Percentiles rank a stretch among this genome's conserved stretches.
phyloP scores from a whole-genome alignment of 2,888 invertebrate genomes.

The Drosophila infuscata region DNA sequence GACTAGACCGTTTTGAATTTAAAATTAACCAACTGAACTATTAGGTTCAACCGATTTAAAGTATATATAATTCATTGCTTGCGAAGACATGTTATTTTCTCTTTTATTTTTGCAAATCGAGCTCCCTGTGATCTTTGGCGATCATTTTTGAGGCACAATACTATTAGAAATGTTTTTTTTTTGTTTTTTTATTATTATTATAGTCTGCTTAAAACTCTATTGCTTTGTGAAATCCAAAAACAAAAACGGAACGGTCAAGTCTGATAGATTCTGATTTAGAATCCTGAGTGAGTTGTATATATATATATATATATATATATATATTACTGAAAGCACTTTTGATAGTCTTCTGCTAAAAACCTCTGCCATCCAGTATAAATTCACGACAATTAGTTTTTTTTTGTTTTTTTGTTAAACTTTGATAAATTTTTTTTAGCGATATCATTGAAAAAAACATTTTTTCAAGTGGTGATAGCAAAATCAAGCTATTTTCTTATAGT shows the following conservation, averaged over 20 bases:
- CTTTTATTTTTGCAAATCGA: neutral
- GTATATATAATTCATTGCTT: constrained; percentile 1
- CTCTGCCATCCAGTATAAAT: constrained; percentile 18
- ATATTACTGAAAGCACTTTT: constrained; percentile 27
- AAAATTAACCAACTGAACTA: neutral
- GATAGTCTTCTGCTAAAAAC: constrained; percentile 21
- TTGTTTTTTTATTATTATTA: neutral
- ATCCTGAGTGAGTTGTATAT: constrained; percentile 10
- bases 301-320: constrained; percentile 1
- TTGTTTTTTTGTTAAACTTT: constrained; percentile 1
- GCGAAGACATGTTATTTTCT: neutral
- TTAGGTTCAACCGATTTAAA: neutral
- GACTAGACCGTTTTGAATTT: constrained; percentile 8
- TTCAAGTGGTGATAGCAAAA: constrained; percentile 4
- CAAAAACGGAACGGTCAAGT: constrained; percentile 13
- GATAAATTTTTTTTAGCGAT: constrained; percentile 16
- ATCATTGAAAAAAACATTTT: neutral
- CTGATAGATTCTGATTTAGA: constrained; percentile 14
- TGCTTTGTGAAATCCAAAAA: constrained; percentile 6
- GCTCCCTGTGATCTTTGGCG: constrained; percentile 12
- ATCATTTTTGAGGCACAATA: constrained; percentile 19
- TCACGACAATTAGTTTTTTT: constrained; percentile 5
- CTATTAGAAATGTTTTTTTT: constrained; percentile 5
- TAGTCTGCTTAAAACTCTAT: constrained; percentile 9
- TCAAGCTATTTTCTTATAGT: constrained; percentile 6